Evolutionary conservation across 2,113 vertebrate genomes (phyloP).

Genomic region (Garra rufa): DNA sequence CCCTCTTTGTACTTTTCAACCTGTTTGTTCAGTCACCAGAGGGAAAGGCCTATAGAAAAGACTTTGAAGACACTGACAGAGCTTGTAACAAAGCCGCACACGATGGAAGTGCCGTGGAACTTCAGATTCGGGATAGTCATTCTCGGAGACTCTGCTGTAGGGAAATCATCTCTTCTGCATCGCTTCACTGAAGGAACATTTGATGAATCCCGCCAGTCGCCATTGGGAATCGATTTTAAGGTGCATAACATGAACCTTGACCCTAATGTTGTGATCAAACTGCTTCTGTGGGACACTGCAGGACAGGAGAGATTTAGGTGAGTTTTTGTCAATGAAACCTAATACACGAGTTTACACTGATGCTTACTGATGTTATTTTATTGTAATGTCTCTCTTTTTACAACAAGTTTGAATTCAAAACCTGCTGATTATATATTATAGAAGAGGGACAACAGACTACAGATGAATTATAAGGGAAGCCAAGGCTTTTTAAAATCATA

Average conservation of each 20-base stretch:
- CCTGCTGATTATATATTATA: too few species aligned
- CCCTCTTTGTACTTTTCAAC: slow-evolving; percentile 37
- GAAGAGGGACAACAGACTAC: too few species aligned
- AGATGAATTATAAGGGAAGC: too few species aligned
- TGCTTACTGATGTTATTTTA: not conserved
- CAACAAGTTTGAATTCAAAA: not conserved
- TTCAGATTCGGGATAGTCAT: slow-evolving; percentile 56
- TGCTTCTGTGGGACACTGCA: slow-evolving; percentile 58
- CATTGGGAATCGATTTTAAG: slow-evolving; percentile 59
- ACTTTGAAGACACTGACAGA: not conserved
- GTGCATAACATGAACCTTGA: slow-evolving; percentile 54
- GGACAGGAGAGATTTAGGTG: slow-evolving; percentile 61
- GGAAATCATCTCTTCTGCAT: slow-evolving; percentile 55
- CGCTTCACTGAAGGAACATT: slow-evolving; percentile 57
- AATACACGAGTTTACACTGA: not conserved
- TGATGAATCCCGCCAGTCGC: slow-evolving; percentile 49
- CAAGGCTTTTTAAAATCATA: too few species aligned
- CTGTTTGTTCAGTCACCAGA: slow-evolving; percentile 45
- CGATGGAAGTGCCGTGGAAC: slow-evolving; percentile 52
- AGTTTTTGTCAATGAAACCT: not conserved
- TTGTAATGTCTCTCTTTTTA: not conserved
- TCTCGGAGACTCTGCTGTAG: slow-evolving; percentile 53
- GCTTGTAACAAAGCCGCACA: not conserved
- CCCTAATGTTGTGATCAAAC: slow-evolving; percentile 48
- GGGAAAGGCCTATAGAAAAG: not conserved